Evolutionary conservation across 2,113 vertebrate species (phyloP).

Genomic region (Dasyurus viverrinus): DNA sequence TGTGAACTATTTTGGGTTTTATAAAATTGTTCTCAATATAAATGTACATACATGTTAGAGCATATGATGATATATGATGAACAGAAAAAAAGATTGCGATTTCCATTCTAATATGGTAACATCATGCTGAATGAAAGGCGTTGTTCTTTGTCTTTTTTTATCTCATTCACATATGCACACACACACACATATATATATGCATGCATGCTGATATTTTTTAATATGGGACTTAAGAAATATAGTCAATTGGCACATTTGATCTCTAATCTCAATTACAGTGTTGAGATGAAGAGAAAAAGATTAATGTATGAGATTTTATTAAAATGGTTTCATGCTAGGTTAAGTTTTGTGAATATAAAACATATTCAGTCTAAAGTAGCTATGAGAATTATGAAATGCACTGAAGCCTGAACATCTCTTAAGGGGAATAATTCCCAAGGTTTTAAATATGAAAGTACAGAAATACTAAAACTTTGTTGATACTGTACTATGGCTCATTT

Average conservation of each 20-base stretch:
- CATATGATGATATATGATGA: background rate
- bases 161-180: background rate
- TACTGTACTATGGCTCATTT: background rate
- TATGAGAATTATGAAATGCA: conserved; percentile 13
- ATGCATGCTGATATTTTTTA: background rate
- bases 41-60: background rate
- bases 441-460: background rate
- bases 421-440: background rate
- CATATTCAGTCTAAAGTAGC: background rate
- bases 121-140: background rate
- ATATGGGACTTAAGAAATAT: background rate
- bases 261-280: background rate
- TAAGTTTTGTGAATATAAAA: conserved; percentile 31
- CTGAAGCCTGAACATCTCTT: conserved; percentile 5
- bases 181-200: background rate
- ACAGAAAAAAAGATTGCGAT: background rate
- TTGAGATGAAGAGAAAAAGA: background rate
- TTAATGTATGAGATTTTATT: background rate
- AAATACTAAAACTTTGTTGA: background rate
- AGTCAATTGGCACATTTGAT: background rate
- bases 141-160: background rate
- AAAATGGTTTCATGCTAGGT: background rate
- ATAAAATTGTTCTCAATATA: background rate
- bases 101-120: background rate
- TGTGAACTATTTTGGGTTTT: background rate